Conservation (phyloP, 1,140 invertebrate species). For the Stenopsyche tienmushanensis region DNA sequence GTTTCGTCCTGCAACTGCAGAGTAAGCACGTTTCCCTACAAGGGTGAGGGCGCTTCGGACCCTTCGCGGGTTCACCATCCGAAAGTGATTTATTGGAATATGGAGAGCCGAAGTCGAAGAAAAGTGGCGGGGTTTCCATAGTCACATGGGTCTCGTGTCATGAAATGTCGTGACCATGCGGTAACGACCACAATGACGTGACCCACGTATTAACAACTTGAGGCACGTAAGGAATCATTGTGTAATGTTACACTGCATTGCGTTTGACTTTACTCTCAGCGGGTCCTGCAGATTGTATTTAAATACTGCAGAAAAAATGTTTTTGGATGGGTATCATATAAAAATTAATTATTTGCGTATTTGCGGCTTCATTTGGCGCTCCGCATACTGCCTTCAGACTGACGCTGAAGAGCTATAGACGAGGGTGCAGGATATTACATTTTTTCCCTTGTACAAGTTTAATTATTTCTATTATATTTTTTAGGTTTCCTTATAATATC, state of each 20-base stretch:
- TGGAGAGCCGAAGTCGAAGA: not conserved
- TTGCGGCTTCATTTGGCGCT: not conserved
- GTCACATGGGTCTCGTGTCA: not conserved
- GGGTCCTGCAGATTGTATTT: not conserved
- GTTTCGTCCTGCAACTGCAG: too few relatives aligned
- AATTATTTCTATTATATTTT: too few relatives aligned
- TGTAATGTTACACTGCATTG: not conserved
- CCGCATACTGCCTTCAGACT: not conserved
- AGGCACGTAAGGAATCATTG: conserved; percentile 1
- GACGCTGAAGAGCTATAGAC: not conserved
- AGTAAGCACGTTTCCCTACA: too few relatives aligned
- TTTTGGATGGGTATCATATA: not conserved
- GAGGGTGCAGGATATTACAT: too few relatives aligned
- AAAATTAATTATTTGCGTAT: not conserved
- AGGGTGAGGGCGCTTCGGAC: too few relatives aligned
- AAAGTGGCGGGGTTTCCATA: too few relatives aligned
- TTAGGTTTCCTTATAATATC: too few relatives aligned
- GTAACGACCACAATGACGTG: not conserved
- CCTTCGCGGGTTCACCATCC: too few relatives aligned
- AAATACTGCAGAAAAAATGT: not conserved
- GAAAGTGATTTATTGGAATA: not conserved
- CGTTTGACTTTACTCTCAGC: too few relatives aligned
- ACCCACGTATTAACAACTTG: not conserved
- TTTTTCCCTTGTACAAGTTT: too few relatives aligned
- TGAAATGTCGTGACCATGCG: not conserved